Base-by-base conservation (phyloP, 2,888 invertebrate species). In the Cremastinae sp. region DNA sequence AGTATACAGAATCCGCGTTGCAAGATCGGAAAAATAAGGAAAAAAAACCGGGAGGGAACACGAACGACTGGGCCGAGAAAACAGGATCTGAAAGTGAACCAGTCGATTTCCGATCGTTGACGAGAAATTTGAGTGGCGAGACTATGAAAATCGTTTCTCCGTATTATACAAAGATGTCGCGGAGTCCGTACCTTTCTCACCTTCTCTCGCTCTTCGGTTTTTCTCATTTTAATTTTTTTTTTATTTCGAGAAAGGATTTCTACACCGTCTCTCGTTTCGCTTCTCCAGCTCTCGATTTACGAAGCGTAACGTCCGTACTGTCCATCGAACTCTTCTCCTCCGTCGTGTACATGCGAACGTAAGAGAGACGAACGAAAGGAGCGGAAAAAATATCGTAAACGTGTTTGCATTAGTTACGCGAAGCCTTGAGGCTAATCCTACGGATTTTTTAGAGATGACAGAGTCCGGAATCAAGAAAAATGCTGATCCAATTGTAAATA, bases 11-110 rank as follows among this genome's bases (percentile, higher is more conserved):
- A 3, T 28, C 5, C 5, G 28, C 28, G 5, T 28, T 2, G 28
- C 28, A 28, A 28, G 28, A 3, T 28, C 2, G 5, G 5, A 28
- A 28, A 28, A 12, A 4, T 45, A 4, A 12, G 14, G 14, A 45
- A 45, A 45, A 45, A 12, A 12, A 2, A 5, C 12, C 12, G 45
- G 12, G 12, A 45, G 4, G 12, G 12, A 12, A 12, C 14, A 12
- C 47, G 47, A 47, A 16, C 16, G 47, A 18, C 37, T 14, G 37
- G 14, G 22, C 39, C 35, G 49, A 39, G 22, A 16, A 41, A 69
- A 69, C 59, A 59, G 59, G 68, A 69, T 69, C 41, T 58, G 68
- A 69, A 69, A 69, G 68, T 69, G 39, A 69, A 69, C 59, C 49
- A 49, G 58, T 58, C 58, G 51, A 69, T 59, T 69, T 51, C 58